phyloP scores from a whole-genome alignment of 2,888 invertebrate genomes.

The Meghimatium bilineatum region DNA sequence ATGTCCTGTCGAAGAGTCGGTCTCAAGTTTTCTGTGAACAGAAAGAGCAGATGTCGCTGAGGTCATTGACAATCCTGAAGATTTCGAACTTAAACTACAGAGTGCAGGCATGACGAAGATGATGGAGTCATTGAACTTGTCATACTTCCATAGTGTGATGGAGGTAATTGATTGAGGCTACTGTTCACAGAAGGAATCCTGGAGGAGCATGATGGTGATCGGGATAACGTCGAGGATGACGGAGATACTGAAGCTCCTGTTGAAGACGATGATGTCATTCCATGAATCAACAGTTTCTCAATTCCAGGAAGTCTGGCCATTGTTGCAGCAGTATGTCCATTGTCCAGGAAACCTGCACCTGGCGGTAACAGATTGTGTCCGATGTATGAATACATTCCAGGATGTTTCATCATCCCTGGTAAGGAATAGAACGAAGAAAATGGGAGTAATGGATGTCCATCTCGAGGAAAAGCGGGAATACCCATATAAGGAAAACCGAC shows the following conservation, averaged over 20 bases:
- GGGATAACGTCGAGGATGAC: constrained; percentile 29
- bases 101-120: constrained; percentile 33
- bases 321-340: constrained; percentile 9
- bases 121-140: constrained; percentile 3
- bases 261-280: constrained; percentile 21
- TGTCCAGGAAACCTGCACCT: constrained; percentile 1
- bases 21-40: constrained; percentile 40
- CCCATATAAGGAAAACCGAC: constrained; percentile 75
- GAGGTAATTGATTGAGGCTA: constrained; percentile 10
- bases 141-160: constrained; percentile 25
- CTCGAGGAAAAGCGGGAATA: constrained; percentile 56
- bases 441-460: constrained; percentile 54
- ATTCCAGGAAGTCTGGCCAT: constrained; percentile 34
- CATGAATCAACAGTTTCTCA: constrained; percentile 32
- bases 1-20: constrained; percentile 2
- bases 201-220: constrained; percentile 12
- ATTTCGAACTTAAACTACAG: constrained; percentile 30
- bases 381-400: constrained; percentile 41
- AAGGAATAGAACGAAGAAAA: constrained; percentile 53
- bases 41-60: constrained; percentile 22
- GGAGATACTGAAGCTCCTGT: constrained; percentile 17
- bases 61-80: not conserved
- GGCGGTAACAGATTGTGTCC: constrained; percentile 35
- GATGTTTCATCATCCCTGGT: constrained; percentile 53
- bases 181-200: not conserved